Evolutionary conservation across 2,888 invertebrate species (phyloP).

Genomic region (Patella caerulea): DNA sequence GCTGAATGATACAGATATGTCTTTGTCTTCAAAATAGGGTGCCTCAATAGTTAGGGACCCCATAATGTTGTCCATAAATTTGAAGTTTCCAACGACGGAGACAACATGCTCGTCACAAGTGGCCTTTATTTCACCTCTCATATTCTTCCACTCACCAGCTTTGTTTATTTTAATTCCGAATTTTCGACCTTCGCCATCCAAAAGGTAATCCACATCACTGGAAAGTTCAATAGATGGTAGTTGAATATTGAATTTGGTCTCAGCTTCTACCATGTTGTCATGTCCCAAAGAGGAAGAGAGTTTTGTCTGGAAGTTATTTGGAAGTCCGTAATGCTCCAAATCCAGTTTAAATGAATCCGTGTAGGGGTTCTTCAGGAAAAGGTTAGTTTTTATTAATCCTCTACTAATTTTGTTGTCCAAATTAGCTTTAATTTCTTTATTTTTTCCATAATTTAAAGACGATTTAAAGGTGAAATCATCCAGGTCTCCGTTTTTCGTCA

Average conservation of each 20-base stretch:
- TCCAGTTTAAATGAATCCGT: neutral
- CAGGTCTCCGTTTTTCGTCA: neutral
- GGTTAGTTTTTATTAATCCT: neutral
- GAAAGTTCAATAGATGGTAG: neutral
- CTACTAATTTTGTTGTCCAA: neutral
- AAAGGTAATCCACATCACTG: neutral
- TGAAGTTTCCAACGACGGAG: constrained; percentile 8
- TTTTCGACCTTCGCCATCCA: neutral
- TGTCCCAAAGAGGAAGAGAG: constrained; percentile 2
- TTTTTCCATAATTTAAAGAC: neutral
- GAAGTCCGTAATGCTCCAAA: neutral
- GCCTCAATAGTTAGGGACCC: constrained; percentile 26
- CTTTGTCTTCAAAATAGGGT: constrained; percentile 21
- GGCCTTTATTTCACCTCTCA: constrained; percentile 11
- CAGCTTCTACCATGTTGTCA: neutral
- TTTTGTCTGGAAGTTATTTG: neutral
- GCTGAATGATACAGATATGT: constrained; percentile 28
- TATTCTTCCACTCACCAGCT: constrained; percentile 15
- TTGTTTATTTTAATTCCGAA: neutral
- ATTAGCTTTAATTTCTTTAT: neutral
- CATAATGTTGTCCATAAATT: constrained; percentile 12
- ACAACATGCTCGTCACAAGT: constrained; percentile 8
- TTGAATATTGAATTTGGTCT: neutral
- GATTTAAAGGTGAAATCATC: neutral
- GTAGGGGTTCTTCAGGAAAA: neutral